Percentiles rank a stretch among this genome's conserved stretches.
Evolutionary conservation across 2,113 vertebrate species (phyloP).

Genomic region (Herpetotheres cachinnans): DNA sequence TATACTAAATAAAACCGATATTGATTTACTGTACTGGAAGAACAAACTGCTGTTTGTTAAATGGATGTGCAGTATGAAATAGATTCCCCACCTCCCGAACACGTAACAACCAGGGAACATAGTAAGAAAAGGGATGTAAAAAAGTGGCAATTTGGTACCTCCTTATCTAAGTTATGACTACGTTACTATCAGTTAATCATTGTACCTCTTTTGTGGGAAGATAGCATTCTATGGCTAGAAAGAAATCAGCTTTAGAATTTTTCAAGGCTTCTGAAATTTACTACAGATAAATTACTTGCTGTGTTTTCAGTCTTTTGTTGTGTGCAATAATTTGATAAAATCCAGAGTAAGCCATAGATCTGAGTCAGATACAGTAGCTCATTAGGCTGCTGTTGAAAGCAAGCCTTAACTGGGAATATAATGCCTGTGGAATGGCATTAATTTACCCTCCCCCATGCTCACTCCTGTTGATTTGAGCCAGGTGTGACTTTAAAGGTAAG

Average conservation of each 20-base stretch:
- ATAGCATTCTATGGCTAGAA: not conserved
- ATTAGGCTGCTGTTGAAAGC: not conserved
- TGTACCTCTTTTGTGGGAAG: not conserved
- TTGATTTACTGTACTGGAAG: not conserved
- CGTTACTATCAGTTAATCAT: not conserved
- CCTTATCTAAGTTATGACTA: not conserved
- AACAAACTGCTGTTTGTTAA: not conserved
- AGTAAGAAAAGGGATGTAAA: not conserved
- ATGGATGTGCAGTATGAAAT: not conserved
- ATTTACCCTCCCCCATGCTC: not conserved
- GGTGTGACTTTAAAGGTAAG: conserved; percentile 68
- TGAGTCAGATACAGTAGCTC: not conserved
- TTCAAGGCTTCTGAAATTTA: not conserved
- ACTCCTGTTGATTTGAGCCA: conserved; percentile 36
- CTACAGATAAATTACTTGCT: not conserved
- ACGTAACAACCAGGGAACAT: not conserved
- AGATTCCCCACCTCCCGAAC: not conserved
- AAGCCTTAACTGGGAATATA: not conserved
- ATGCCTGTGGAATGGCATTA: not conserved
- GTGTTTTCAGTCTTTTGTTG: not conserved
- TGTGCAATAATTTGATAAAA: not conserved
- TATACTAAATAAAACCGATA: not conserved
- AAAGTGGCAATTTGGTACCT: not conserved
- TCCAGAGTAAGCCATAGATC: not conserved
- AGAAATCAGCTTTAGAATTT: not conserved